Percentiles rank a stretch among this genome's conserved stretches.
These are phyloP conservation scores for Hirundo rustica DNA, from an alignment of 2,797 vertebrate species.

Conservation along the genomic window DNA sequence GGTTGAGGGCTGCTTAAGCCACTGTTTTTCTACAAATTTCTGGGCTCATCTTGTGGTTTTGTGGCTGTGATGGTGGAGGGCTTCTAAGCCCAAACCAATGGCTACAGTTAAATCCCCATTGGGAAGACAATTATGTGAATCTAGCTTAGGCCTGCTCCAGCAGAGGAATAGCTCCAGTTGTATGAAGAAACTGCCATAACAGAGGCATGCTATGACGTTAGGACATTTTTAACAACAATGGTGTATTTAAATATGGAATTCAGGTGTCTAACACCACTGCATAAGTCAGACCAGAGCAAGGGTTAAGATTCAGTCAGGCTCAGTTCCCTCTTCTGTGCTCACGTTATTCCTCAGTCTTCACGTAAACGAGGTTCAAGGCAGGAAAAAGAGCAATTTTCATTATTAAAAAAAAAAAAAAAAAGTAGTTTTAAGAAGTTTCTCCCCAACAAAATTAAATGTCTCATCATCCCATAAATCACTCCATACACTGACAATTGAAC, in stretches of 20 bases:
- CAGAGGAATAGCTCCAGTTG: not conserved
- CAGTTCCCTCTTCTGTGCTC: not conserved
- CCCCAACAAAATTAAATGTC: not conserved
- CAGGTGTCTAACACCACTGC: not conserved
- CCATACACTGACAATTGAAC: not conserved
- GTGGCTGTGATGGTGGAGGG: not conserved
- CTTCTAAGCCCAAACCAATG: not conserved
- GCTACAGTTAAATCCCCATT: not conserved
- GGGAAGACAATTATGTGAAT: not conserved
- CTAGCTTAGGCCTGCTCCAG: not conserved
- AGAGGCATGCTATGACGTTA: not conserved
- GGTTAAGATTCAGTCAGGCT: not conserved
- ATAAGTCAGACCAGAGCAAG: rapidly evolving
- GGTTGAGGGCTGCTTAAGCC: not conserved
- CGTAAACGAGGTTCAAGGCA: not conserved
- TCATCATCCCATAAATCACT: constrained; percentile 25
- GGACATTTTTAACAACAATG: not conserved
- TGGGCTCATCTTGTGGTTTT: not conserved
- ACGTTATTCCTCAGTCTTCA: not conserved
- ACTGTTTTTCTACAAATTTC: not conserved
- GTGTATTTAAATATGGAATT: not conserved
- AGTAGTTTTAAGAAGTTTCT: not conserved
- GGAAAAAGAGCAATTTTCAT: not conserved
- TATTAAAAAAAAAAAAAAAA: not conserved
- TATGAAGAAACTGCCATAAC: not conserved